Conservation (phyloP, 64 coral and sea anemone genomes). For the Catalaphyllia jardinei region DNA sequence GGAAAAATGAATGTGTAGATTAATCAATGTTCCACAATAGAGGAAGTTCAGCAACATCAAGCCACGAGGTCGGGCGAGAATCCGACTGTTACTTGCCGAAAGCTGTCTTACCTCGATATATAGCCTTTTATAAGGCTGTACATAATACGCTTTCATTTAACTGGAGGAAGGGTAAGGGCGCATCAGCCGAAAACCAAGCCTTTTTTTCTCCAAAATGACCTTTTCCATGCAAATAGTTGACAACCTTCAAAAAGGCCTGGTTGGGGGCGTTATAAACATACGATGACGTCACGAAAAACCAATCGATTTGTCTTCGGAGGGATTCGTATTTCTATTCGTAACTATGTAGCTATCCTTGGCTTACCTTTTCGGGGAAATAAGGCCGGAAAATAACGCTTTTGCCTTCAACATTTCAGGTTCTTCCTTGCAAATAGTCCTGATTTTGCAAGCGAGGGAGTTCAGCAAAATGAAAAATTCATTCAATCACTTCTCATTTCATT, state of each 20-base stretch:
- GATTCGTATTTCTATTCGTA: not conserved
- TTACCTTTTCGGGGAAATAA: not conserved
- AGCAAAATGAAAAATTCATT: too few species aligned
- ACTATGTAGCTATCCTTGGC: not conserved
- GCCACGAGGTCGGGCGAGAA: not conserved
- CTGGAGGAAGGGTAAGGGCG: not conserved
- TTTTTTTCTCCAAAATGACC: not conserved
- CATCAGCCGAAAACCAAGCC: not conserved
- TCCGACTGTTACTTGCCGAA: not conserved
- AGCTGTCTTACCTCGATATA: slow-evolving; percentile 56
- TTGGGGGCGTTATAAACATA: not conserved
- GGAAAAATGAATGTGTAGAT: not conserved
- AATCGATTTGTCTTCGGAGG: slow-evolving; percentile 21
- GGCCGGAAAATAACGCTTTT: not conserved
- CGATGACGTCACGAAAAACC: not conserved
- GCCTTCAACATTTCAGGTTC: not conserved
- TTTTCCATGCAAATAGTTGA: too few species aligned
- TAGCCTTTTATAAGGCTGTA: slow-evolving; percentile 84
- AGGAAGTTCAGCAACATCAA: not conserved
- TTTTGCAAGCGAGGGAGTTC: too few species aligned
- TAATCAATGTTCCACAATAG: not conserved
- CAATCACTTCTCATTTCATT: too few species aligned
- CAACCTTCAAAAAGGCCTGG: not conserved
- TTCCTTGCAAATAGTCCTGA: not conserved
- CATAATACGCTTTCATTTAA: slow-evolving; percentile 64